Base-by-base conservation (phyloP, 2,888 invertebrate species). In the Iselma pallidipennis region DNA sequence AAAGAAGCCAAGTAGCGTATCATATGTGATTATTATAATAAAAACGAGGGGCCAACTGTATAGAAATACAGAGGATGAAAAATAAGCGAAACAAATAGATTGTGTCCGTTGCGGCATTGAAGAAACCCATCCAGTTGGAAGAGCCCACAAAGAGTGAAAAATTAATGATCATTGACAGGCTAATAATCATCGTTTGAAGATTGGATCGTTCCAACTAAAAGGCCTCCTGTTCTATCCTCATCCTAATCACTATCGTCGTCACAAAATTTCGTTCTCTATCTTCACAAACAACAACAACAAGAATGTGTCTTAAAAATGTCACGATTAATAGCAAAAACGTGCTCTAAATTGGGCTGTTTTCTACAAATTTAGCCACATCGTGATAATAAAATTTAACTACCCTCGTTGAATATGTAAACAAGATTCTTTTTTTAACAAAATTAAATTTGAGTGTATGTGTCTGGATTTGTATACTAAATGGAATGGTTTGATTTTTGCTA, bases 151-250 rank as follows among this genome's bases (percentile, higher is more conserved):
- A 71, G 72, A 66, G 60, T 56, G 57, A 63, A 67, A 71, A 71
- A 70, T 72, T 77, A 75, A 77, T 76, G 66, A 68, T 70, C 75
- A 73, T 74, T 73, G 77, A 76, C 77, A 75, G 76, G 65, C 70
- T 77, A 77, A n/a, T n/a, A n/a, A 77, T 77, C 73, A 73, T 66
- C 25, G 55, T 42, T 6, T 42, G 42, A 42, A 4, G 42, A 42
- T 52, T 55, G 56, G 49, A 59, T 49, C 37, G 19, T 26, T 10
- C 51, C 57, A 29, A 16, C 37, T 19, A 21, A n/a, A 45, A 45
- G 23, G 23, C n/a, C 45, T 23, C 23, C 42, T 21, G 42, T 42
- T 42, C 21, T 42, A 9, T 42, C 16, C 16, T 19, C 9, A 45
- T 45, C 21, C n/a, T 6, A 21, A 21, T 45, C 45, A 45, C n/a